Percentiles rank a stretch among this genome's conserved stretches.
Conservation (phyloP, 2,113 vertebrate genomes). For the Chlorodrepanis virens region DNA sequence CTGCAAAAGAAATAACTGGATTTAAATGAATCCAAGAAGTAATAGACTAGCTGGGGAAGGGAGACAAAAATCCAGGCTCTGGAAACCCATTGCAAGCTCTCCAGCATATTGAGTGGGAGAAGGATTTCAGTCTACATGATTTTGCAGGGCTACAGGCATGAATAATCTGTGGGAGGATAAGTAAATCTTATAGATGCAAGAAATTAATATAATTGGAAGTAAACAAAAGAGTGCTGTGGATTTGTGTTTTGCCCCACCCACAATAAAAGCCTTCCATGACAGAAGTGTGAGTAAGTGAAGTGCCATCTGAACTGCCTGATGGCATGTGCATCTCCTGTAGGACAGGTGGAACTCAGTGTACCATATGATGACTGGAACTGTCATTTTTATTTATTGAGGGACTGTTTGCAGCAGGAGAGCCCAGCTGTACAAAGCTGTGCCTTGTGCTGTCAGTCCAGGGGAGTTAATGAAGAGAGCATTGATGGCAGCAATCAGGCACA, state of each 20-base stretch:
- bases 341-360: not conserved
- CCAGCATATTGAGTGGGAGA: not conserved
- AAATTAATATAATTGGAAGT: not conserved
- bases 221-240: not conserved
- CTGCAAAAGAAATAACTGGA: not conserved
- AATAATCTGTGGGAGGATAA: not conserved
- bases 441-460: fast-evolving
- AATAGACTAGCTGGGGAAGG: not conserved
- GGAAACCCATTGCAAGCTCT: not conserved
- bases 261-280: not conserved
- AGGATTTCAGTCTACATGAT: not conserved
- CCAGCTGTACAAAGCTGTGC: not conserved
- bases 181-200: not conserved
- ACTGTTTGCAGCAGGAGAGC: not conserved
- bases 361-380: not conserved
- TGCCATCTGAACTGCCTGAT: not conserved
- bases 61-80: not conserved
- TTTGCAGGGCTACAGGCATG: not conserved
- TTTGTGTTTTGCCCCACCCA: not conserved
- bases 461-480: not conserved
- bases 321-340: not conserved
- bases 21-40: not conserved
- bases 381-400: not conserved
- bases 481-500: not conserved
- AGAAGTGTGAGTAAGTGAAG: not conserved